Evolutionary conservation across 2,113 vertebrate species (phyloP).

Genomic region (Peucedramus taeniatus): DNA sequence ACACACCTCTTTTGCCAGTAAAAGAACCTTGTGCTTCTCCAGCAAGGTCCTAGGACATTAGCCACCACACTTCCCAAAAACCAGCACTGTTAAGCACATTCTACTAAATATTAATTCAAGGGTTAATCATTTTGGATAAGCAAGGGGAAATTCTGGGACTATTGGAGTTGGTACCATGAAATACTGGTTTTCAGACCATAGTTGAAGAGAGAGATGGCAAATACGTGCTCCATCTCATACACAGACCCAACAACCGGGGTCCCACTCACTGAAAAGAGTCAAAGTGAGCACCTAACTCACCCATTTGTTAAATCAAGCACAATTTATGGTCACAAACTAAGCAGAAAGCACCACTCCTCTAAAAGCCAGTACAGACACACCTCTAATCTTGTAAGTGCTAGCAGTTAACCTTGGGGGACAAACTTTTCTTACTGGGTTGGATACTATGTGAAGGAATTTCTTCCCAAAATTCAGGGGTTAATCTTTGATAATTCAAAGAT

Average conservation of each 20-base stretch:
- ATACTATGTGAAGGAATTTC: background rate
- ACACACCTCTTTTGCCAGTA: background rate
- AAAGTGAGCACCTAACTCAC: background rate
- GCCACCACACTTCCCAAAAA: background rate
- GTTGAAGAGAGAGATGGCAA: background rate
- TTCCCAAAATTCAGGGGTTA: background rate
- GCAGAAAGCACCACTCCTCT: background rate
- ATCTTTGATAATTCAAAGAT: background rate
- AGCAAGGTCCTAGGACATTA: background rate
- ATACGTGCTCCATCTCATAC: background rate
- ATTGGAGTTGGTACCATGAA: accelerated
- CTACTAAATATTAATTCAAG: background rate
- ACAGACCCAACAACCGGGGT: background rate
- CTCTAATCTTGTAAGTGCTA: background rate
- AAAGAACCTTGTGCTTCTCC: background rate
- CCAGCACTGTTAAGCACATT: background rate
- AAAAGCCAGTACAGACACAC: background rate
- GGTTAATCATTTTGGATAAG: background rate
- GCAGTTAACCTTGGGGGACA: background rate
- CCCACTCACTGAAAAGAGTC: background rate
- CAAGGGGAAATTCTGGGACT: background rate
- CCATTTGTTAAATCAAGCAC: background rate
- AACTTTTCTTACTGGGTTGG: background rate
- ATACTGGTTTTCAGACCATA: background rate
- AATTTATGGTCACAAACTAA: background rate